Percentiles rank a stretch among this genome's conserved stretches.
These are phyloP conservation scores for Mesochorus sp. DNA, from an alignment of 2,888 invertebrate species.

Conservation along the genomic window DNA sequence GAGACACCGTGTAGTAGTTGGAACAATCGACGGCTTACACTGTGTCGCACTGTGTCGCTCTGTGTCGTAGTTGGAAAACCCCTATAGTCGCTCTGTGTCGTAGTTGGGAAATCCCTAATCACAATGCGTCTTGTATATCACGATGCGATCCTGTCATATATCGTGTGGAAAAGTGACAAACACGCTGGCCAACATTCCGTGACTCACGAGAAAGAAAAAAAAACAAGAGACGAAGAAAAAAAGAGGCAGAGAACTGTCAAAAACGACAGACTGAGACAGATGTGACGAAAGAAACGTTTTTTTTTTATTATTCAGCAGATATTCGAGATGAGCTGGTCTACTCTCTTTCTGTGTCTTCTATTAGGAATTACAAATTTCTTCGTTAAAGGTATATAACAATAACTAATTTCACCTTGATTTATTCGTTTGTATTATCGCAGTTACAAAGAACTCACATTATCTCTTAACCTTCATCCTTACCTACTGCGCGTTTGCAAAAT, in stretches of 20 bases:
- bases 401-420: not conserved
- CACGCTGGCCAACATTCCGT: too few relatives aligned
- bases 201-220: constrained; percentile 38
- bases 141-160: too few relatives aligned
- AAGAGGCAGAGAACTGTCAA: constrained; percentile 26
- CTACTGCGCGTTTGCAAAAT: constrained; percentile 23
- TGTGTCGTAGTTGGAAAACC: too few relatives aligned
- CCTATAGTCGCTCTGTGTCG: too few relatives aligned
- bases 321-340: constrained; percentile 47
- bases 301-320: not conserved
- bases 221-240: not conserved
- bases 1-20: too few relatives aligned
- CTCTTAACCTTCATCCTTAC: constrained; percentile 24
- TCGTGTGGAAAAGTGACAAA: too few relatives aligned
- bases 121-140: too few relatives aligned
- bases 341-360: constrained; percentile 33
- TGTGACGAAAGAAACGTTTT: constrained; percentile 20
- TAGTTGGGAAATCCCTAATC: too few relatives aligned
- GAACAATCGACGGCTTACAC: too few relatives aligned
- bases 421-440: not conserved
- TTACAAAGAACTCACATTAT: not conserved
- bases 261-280: constrained; percentile 10
- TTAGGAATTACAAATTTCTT: constrained; percentile 23
- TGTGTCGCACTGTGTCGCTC: too few relatives aligned
- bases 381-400: constrained; percentile 32